These are phyloP conservation scores for Mesocentrotus franciscanus DNA, from an alignment of 53 echinoderm and acorn worm species.

Conservation along the genomic window DNA sequence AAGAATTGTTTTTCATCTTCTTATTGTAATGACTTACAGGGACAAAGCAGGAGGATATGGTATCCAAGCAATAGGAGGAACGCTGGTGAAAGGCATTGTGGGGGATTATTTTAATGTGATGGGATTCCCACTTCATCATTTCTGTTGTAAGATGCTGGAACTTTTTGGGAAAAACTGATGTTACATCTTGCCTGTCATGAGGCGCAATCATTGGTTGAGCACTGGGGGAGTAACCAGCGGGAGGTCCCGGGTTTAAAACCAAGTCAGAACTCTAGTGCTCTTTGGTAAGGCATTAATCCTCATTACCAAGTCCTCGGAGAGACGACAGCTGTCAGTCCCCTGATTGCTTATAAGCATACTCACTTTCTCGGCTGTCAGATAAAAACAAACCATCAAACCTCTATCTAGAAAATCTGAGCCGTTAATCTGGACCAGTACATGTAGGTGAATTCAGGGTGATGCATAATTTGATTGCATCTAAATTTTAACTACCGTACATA, in stretches of 20 bases:
- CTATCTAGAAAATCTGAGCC: neutral
- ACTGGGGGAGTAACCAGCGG: too few relatives aligned
- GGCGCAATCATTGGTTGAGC: neutral
- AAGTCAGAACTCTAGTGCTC: too few relatives aligned
- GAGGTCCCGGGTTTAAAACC: too few relatives aligned
- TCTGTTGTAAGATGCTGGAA: slow-evolving; percentile 81
- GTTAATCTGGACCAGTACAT: neutral
- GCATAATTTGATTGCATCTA: too few relatives aligned
- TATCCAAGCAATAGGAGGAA: slow-evolving; percentile 93
- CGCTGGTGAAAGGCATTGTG: slow-evolving; percentile 81
- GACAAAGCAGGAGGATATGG: slow-evolving; percentile 98
- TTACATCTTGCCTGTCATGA: neutral
- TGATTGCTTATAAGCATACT: too few relatives aligned
- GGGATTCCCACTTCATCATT: slow-evolving; percentile 93
- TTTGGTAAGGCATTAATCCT: too few relatives aligned
- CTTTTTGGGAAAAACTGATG: slow-evolving; percentile 60
- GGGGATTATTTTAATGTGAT: slow-evolving; percentile 98
- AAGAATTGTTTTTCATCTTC: neutral
- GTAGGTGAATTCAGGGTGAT: neutral
- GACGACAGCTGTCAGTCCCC: too few relatives aligned
- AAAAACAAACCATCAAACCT: neutral
- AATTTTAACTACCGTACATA: too few relatives aligned
- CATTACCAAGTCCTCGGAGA: too few relatives aligned
- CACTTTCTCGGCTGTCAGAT: too few relatives aligned
- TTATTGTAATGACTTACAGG: slow-evolving; percentile 65